Evolutionary conservation across 2,797 vertebrate species (phyloP).

Genomic region (Lepilemur ruficaudatus): DNA sequence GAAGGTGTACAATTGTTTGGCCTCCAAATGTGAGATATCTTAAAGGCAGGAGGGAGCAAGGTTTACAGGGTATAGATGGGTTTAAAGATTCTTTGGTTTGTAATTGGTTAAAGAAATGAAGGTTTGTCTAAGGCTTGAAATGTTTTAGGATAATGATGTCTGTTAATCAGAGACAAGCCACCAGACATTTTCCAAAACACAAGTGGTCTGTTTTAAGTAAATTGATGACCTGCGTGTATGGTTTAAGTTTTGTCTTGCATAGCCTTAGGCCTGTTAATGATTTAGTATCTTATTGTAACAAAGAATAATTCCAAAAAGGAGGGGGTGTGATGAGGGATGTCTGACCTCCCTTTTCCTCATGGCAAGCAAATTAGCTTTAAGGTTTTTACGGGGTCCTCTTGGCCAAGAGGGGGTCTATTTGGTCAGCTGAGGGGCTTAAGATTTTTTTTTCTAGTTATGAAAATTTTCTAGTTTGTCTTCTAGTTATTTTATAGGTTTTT

Average conservation of each 20-base stretch:
- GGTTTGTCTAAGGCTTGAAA: neutral
- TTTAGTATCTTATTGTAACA: neutral
- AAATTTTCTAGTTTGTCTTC: neutral
- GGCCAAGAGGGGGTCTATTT: neutral
- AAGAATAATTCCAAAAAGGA: neutral
- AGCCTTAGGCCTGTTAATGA: neutral
- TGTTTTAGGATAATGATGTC: neutral
- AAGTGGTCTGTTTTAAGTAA: neutral
- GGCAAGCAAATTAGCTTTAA: neutral
- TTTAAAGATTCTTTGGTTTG: neutral
- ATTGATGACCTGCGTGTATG: neutral
- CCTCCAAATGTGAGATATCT: neutral
- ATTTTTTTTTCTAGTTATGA: neutral
- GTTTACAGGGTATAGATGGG: neutral
- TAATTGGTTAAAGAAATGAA: neutral
- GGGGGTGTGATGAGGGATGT: neutral
- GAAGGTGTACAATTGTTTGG: neutral
- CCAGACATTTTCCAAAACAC: neutral
- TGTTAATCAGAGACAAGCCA: neutral
- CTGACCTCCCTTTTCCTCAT: neutral
- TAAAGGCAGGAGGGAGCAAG: neutral
- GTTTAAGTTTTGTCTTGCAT: neutral
- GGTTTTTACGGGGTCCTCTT: neutral
- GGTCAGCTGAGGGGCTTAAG: neutral
- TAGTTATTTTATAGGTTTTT: neutral